Conservation (phyloP, 1,140 invertebrate species). For the Pogonognathellus flavescens region DNA sequence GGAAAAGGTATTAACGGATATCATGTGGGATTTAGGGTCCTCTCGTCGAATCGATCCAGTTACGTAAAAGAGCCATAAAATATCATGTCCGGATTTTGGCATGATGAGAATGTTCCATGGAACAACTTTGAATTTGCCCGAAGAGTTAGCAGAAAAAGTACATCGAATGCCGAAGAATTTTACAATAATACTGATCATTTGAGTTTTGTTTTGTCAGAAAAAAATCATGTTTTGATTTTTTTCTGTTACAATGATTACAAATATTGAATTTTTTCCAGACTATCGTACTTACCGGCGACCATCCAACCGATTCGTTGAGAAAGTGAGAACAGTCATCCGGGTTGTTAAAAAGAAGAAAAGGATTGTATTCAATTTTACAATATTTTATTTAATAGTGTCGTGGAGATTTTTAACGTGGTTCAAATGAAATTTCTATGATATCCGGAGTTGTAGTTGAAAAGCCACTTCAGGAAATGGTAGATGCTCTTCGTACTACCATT, state of each 20-base stretch:
- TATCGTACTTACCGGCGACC: neutral
- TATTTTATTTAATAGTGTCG: conserved; percentile 84
- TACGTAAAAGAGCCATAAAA: neutral
- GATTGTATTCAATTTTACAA: conserved; percentile 88
- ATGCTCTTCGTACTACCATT: too few relatives aligned
- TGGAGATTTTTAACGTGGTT: conserved; percentile 81
- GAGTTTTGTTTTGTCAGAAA: neutral
- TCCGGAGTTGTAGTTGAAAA: too few relatives aligned
- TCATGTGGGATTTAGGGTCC: neutral
- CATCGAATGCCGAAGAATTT: too few relatives aligned
- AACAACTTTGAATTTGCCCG: conserved; percentile 78
- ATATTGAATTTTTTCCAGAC: too few relatives aligned
- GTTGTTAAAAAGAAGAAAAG: conserved; percentile 78
- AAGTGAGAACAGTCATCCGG: conserved; percentile 76
- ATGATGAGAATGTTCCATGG: conserved; percentile 77
- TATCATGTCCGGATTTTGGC: neutral
- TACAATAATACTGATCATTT: too few relatives aligned
- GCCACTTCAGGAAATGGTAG: too few relatives aligned
- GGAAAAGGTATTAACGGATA: neutral
- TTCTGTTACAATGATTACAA: too few relatives aligned
- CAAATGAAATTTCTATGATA: conserved; percentile 86
- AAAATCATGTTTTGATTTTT: neutral
- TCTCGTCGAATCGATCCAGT: neutral
- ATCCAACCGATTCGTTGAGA: neutral
- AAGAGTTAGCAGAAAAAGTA: conserved; percentile 72